Evolutionary conservation across 2,113 vertebrate genomes (phyloP).

Genomic region (Quiscalus mexicanus): DNA sequence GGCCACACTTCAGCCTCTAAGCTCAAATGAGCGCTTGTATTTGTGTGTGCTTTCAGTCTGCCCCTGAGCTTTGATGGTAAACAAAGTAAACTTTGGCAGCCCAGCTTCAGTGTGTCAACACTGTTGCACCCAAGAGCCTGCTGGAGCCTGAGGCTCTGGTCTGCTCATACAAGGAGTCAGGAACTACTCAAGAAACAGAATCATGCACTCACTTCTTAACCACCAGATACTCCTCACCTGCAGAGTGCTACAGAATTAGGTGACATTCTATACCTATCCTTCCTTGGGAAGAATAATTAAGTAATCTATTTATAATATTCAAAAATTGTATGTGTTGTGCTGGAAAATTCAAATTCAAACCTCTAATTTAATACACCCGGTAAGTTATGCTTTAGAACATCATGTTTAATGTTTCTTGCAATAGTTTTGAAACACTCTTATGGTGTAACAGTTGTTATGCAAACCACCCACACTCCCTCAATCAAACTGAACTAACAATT

Average conservation of each 20-base stretch:
- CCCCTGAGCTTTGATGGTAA: not conserved
- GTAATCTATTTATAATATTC: not conserved
- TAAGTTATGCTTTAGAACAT: not conserved
- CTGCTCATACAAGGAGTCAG: not conserved
- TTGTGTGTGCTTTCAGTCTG: not conserved
- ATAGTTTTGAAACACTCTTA: not conserved
- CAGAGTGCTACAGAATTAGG: not conserved
- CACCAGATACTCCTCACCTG: not conserved
- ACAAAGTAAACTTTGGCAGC: not conserved
- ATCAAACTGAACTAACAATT: not conserved
- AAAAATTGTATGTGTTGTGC: not conserved
- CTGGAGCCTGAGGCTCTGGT: not conserved
- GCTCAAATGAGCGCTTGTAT: not conserved
- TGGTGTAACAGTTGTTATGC: not conserved
- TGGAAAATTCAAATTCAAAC: not conserved
- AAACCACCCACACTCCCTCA: not conserved
- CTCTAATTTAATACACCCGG: not conserved
- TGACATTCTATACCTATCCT: not conserved
- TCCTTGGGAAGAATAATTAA: not conserved
- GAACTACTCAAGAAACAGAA: not conserved
- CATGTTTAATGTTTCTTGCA: slow-evolving; percentile 2
- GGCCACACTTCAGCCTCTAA: not conserved
- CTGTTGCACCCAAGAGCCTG: not conserved
- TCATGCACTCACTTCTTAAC: not conserved
- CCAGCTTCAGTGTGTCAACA: not conserved